phyloP scores from a whole-genome alignment of 2,888 invertebrate genomes.

The Trichacis sp. region DNA sequence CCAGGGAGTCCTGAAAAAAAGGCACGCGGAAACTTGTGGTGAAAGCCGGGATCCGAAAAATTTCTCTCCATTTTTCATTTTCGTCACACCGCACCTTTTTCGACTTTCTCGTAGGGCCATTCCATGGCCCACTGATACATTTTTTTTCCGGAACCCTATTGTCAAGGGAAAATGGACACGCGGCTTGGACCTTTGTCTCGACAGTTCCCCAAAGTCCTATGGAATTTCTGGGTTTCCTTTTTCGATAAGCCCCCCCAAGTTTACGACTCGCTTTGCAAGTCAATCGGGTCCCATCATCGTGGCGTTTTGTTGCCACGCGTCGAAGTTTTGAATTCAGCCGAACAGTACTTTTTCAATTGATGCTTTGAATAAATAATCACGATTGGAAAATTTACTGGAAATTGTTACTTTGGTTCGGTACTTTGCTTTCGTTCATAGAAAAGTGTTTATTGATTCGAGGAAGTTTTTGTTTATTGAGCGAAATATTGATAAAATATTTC shows the following conservation, averaged over 20 bases:
- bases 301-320: not conserved
- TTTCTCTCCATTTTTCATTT: constrained; percentile 60
- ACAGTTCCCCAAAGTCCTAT: not conserved
- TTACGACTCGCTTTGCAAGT: too few relatives aligned
- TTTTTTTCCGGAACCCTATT: constrained; percentile 18
- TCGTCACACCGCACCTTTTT: constrained; percentile 44
- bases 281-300: not conserved
- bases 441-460: too few relatives aligned
- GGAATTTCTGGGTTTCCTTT: too few relatives aligned
- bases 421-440: too few relatives aligned
- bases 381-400: too few relatives aligned
- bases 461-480: too few relatives aligned
- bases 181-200: not conserved
- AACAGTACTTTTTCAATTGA: too few relatives aligned
- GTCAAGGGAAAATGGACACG: not conserved
- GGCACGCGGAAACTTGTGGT: constrained; percentile 37
- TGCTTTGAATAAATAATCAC: too few relatives aligned
- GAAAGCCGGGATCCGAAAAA: constrained; percentile 41
- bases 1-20: not conserved
- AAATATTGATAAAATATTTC: too few relatives aligned
- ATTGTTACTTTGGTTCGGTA: too few relatives aligned
- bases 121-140: constrained; percentile 16
- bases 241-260: too few relatives aligned
- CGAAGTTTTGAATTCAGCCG: too few relatives aligned
- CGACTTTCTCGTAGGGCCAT: constrained; percentile 23